Evolutionary conservation across 2,888 invertebrate species (phyloP), one percentile per base, ranked within the genome.

Genomic region (Labia minor): DNA sequence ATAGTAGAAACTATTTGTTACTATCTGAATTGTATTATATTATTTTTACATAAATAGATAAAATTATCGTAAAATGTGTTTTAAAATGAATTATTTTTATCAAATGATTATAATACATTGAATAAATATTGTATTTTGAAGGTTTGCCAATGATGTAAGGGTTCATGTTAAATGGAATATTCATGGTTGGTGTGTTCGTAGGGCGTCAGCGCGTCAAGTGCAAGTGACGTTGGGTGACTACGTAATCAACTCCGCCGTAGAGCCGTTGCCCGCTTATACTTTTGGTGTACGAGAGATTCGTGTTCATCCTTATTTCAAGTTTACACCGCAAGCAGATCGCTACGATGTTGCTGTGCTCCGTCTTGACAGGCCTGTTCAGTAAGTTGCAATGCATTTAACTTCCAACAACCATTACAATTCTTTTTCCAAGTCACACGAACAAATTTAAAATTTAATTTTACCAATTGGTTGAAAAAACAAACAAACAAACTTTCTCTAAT

Each of bases 181-280:
- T 3, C 8, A 26, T 26, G 3, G 26, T 6, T 26, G 26, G 26
- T 26, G 26, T 26, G 49, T 69, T 70, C 68, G 66, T 72, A 86
- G 93, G 73, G 92, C 93, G 63, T 88, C 90, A 69, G 92, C 95
- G 0, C 84, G 91, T 66, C 93, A 94, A 79, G 93, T 95, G 8
- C 90, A 93, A 73, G 94, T 95, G 66, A 95, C 94, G 0, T 81
- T 92, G 0, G 92, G 95, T 1, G 95, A 95, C 77, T 95, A 95
- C 80, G 92, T 95, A 73, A 92, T 95, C 75, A 94, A 95, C 78
- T 93, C 93, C 0, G 93, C 94, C 0, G 89, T 91, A 2, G 95
- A 95, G 76, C 90, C 93, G 0, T 79, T 95, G 67, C 93, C 93
- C 0, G 93, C 94, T 0, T 92, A 94, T 74, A 93, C 93, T 0